Base-by-base conservation (phyloP, 2,113 vertebrate genomes). In the Amblyornis subalaris region DNA sequence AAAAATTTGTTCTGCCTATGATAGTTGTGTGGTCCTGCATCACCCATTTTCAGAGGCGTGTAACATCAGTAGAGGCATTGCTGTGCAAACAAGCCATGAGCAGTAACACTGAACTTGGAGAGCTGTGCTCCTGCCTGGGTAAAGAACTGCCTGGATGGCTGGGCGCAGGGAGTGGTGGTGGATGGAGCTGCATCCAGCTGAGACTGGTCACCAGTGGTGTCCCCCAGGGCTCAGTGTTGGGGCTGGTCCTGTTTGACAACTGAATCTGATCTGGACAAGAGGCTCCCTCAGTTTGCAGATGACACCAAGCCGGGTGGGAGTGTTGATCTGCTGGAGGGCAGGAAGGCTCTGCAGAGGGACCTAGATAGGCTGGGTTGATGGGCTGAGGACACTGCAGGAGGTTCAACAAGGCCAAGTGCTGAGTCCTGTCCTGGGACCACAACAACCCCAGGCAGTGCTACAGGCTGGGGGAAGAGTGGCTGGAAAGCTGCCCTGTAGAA, bases 141-240 rank as follows among this genome's bases (percentile, higher is more conserved):
- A 7, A 33, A 77, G 60, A 64, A 22, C 3, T 71, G 55, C 4
- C 9, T 77, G 70, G 26, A 25, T 29, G 53, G 24, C 40, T 1
- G 2, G 26, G 38, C 67, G 10, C 7, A 7, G 23, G 31, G 62
- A 42, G 44, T 26, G 16, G 13, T 33, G 36, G 38, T 66, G 48
- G 64, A 51, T 44, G 48, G 48, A 75, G 42, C 48, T n/a, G 1
- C 19, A 19, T 31, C n/a, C 53, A 26, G 26, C 11, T 36, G 38
- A 38, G 0, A 7, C 18, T 0, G 0, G 24, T 45, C 26, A 65
- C 12, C 21, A 25, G 22, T 7, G 28, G 13, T 60, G 20, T 17
- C 48, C 38, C 42, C 16, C 33, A 29, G 40, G 62, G 54, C 13
- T 44, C 2, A 1, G 9, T 9, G 2, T 0, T 35, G 26, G 31